Evolutionary conservation across 1,140 invertebrate genomes (phyloP), one percentile per base, ranked within the genome.

Genomic region (Wiebesia pumilae): DNA sequence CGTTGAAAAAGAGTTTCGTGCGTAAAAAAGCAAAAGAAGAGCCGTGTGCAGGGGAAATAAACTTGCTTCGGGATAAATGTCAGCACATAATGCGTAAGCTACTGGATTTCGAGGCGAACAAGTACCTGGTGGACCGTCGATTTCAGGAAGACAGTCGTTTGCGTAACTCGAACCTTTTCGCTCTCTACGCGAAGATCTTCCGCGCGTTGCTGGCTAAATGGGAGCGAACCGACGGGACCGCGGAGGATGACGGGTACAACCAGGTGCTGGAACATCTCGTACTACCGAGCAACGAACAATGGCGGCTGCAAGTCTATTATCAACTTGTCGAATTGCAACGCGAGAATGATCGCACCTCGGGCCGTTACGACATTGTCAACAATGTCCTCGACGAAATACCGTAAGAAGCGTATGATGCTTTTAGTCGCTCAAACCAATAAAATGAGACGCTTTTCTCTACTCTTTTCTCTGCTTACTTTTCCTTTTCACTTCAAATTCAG

Each of bases 231-330:
- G 38, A 81, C 21, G 85, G 86, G 14, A 87, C 90, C 0, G 87
- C 91, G 7, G 89, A 91, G 78, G 51, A 84, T 19, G 89, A 91
- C 79, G 83, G 89, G 71, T 38, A 79, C 19, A 65, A 82, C 2
- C 80, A 65, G 12, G 89, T 90, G 77, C 58, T 92, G 6, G 91
- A 93, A 21, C 91, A 93, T 27, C 91, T 95, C 14, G 92, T 94
- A 80, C 92, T 97, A 38, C 96, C 96, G 27, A 97, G 96, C 89
- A 96, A 97, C 88, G 95, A 95, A 88, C 95, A 96, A 27, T 97
- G 96, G 95, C 94, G 96, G 83, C 94, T 96, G 24, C 95, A 95
- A 87, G 96, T 96, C 90, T 97, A 97, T 89, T 97, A 96, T 89
- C 94, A 94, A 83, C 93, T 97, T n/a, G 95, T 97, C 6, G 95